These are phyloP conservation scores for Amiota mariae DNA, from an alignment of 2,888 invertebrate species.

Conservation along the genomic window DNA sequence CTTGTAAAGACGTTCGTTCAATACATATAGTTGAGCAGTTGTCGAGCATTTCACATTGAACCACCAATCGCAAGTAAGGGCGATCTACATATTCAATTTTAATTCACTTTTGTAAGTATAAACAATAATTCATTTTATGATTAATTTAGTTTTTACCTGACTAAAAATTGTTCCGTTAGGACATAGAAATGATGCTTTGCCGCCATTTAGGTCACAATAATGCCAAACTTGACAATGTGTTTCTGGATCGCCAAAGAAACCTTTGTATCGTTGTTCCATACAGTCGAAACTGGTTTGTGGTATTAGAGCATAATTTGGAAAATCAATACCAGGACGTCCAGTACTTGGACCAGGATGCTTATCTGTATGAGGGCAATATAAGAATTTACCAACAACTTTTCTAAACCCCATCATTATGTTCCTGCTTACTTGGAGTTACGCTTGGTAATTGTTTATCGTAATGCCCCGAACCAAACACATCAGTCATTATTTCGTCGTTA, in stretches of 20 bases:
- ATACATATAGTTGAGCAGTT: constrained; percentile 88
- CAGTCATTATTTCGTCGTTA: constrained; percentile 53
- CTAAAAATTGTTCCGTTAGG: constrained; percentile 94
- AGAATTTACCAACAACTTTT: background rate
- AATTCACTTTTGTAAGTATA: background rate
- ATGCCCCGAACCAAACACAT: constrained; percentile 35
- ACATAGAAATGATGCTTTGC: constrained; percentile 91
- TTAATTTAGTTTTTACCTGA: constrained; percentile 74
- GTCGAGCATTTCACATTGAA: constrained; percentile 90
- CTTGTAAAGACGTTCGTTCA: constrained; percentile 91
- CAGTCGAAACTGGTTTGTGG: constrained; percentile 86
- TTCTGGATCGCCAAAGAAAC: constrained; percentile 91
- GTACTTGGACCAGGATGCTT: constrained; percentile 76
- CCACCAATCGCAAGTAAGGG: constrained; percentile 94
- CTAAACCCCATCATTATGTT: background rate
- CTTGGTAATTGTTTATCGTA: constrained; percentile 46
- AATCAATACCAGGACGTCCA: constrained; percentile 82
- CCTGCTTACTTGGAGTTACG: constrained; percentile 59
- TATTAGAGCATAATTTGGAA: constrained; percentile 84
- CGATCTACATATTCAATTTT: constrained; percentile 74
- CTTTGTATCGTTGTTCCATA: constrained; percentile 89
- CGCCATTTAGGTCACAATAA: constrained; percentile 92
- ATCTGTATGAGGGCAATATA: constrained; percentile 46
- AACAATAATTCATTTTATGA: background rate
- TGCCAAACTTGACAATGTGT: constrained; percentile 94